Evolutionary conservation across 2,113 vertebrate species (phyloP), one percentile per base, ranked within the genome.

Genomic region (Nothoprocta pentlandii): DNA sequence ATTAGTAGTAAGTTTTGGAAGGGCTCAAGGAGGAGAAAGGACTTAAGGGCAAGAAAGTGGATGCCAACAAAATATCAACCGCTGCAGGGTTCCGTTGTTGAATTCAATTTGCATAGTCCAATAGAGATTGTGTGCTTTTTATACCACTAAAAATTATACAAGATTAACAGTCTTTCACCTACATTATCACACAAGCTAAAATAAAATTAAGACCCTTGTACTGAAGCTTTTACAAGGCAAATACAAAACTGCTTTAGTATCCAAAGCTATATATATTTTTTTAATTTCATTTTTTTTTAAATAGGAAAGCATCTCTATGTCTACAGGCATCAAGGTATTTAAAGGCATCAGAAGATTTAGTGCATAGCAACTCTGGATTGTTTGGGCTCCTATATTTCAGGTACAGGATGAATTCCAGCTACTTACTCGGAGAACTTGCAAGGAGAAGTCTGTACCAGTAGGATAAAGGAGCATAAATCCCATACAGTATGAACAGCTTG

Each of bases 261-360:
- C 97, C 95, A 97, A 97, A 97, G 97, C 97, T 97, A 93, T 96
- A 92, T 87, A 44, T 97, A 39, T 95, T 94, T 97, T 97, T 86
- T 92, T 92, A 14, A 90, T 79, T 96, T 93, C 7, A 47, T 39
- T 39, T 39, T 39, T 39, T 96, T 96, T 96, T 98, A 98, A 97
- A 97, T 98, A 98, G 96, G 98, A 97, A 98, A 98, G 97, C 98
- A 47, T 97, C 95, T 98, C 98, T 99, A 99, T 66, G 92, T 97
- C 98, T 99, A 98, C 95, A 99, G 99, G 99, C 99, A 99, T 98
- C 98, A 98, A 98, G 98, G 99, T 97, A 96, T 98, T 98, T 96
- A 98, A 98, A 99, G 99, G 99, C 99, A 99, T 98, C 97, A 98
- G 98, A 98, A 98, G 98, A 97, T 98, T 98, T 97, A 98, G 99